Conservation (phyloP, 2,888 invertebrate genomes). For the Acronicta leporina region DNA sequence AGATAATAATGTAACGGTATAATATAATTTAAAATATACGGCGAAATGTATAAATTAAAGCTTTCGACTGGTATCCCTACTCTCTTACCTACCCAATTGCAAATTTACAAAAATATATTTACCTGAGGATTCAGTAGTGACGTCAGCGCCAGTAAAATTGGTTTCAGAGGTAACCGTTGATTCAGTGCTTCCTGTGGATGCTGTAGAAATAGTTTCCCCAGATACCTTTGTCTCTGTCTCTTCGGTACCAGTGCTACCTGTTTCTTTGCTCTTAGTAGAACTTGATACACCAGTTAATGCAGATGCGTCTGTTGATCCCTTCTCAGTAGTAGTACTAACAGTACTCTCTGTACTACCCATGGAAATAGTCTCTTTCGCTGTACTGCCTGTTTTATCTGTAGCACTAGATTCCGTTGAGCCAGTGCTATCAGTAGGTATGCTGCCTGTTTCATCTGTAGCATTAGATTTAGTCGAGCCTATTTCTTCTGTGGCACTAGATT, state of each 20-base stretch:
- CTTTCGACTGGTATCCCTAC: too few species aligned
- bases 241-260: conserved; percentile 14
- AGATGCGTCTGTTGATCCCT: neutral
- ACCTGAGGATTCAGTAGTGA: conserved; percentile 19
- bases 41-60: too few species aligned
- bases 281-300: conserved; percentile 1
- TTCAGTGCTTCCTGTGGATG: conserved; percentile 6
- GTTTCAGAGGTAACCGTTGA: conserved; percentile 17
- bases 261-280: conserved; percentile 2
- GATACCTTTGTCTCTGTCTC: conserved; percentile 24
- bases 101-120: too few species aligned
- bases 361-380: neutral
- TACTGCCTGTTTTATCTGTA: conserved; percentile 12
- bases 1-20: too few species aligned
- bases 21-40: too few species aligned
- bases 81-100: too few species aligned
- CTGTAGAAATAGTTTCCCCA: conserved; percentile 27
- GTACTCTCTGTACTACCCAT: conserved; percentile 16
- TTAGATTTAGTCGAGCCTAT: conserved; percentile 16
- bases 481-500: neutral
- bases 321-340: neutral
- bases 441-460: conserved; percentile 6
- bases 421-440: conserved; percentile 4
- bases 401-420: neutral
- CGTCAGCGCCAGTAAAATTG: conserved; percentile 36